phyloP scores from a whole-genome alignment of 2,797 vertebrate species.

The Channallabes apus region DNA sequence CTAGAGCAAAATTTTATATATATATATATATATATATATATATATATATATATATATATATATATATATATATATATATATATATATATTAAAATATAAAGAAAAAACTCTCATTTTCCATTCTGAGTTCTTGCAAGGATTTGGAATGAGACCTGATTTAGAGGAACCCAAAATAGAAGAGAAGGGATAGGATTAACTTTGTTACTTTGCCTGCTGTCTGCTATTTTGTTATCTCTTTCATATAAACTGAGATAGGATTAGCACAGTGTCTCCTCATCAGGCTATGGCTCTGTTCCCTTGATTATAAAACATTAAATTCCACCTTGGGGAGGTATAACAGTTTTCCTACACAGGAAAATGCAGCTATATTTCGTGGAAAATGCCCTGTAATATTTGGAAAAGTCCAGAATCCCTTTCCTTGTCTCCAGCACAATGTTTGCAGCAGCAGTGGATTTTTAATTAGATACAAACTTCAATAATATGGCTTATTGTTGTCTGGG shows the following conservation, averaged over 20 bases:
- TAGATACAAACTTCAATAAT: conserved; percentile 42
- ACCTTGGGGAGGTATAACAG: no score
- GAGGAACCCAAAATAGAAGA: neutral
- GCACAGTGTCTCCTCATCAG: neutral
- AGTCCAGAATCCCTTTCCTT: conserved; percentile 43
- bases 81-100: neutral
- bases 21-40: no score
- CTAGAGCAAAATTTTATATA: no score
- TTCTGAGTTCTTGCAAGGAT: neutral
- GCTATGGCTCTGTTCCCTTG: neutral
- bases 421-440: conserved; percentile 22
- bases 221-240: neutral
- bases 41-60: no score
- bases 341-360: no score
- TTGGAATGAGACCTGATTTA: neutral
- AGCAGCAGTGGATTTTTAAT: conserved; percentile 20
- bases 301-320: neutral
- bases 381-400: neutral
- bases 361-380: neutral
- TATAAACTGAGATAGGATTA: neutral
- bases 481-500: conserved; percentile 31
- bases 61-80: no score
- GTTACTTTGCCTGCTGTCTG: neutral
- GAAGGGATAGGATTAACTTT: neutral
- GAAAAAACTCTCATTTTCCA: neutral